These are phyloP conservation scores for Zelleria hepariella DNA, from an alignment of 2,888 invertebrate genomes.

Conservation along the genomic window DNA sequence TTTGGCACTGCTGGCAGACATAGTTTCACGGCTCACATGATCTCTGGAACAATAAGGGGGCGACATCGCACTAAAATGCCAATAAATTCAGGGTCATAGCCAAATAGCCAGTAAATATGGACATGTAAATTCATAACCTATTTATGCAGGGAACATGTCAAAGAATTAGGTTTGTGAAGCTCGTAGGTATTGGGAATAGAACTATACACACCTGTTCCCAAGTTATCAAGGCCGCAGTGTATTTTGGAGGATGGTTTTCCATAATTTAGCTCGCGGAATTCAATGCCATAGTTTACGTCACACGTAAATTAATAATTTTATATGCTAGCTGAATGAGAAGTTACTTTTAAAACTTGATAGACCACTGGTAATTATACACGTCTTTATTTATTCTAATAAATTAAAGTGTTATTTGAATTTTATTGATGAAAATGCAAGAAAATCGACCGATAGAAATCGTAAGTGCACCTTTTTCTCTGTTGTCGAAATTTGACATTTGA, in stretches of 20 bases:
- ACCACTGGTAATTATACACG: neutral
- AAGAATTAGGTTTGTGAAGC: too few species aligned
- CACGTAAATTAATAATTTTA: neutral
- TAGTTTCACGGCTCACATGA: neutral
- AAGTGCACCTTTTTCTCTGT: too few species aligned
- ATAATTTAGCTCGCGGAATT: neutral
- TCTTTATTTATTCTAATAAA: neutral
- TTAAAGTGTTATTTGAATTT: neutral
- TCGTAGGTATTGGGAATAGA: too few species aligned
- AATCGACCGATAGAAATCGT: too few species aligned
- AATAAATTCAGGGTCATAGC: neutral
- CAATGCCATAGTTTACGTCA: constrained; percentile 15
- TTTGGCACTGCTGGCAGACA: neutral
- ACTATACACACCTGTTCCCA: neutral
- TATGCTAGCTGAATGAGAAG: neutral
- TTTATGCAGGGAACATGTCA: neutral
- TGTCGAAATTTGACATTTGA: neutral
- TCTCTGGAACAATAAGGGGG: neutral
- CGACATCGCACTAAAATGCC: neutral
- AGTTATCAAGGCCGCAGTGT: neutral
- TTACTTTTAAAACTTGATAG: neutral
- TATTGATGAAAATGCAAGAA: neutral
- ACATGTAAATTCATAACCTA: constrained; percentile 1
- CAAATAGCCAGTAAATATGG: neutral
- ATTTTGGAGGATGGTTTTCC: neutral